A percentile compares a stretch with the other conserved stretches of the same genome.
Conservation (phyloP, 2,888 invertebrate species). For the Gortyna flavago region DNA sequence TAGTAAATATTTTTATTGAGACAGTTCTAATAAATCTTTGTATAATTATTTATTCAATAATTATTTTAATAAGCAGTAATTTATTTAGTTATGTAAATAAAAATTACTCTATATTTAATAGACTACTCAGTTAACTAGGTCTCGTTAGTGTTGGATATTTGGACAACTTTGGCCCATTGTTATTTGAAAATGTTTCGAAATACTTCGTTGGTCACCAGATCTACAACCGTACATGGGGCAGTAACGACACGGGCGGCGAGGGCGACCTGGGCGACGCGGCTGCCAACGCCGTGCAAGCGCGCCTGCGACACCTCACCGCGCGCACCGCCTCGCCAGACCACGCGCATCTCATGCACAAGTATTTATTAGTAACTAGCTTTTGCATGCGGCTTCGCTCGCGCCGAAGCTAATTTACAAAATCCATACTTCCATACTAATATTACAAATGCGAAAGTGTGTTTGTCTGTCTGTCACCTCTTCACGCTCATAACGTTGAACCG, state of each 20-base stretch:
- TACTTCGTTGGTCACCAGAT: constrained; percentile 85
- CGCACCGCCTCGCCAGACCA: constrained; percentile 80
- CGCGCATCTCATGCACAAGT: constrained; percentile 88
- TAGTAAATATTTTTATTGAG: not conserved
- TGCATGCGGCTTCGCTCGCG: not conserved
- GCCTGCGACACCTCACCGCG: constrained; percentile 80
- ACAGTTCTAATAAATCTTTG: not conserved
- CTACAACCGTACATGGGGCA: constrained; percentile 90
- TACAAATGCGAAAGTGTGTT: no score
- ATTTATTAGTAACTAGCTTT: constrained; percentile 1
- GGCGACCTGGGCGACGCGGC: constrained; percentile 81
- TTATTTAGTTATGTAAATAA: not conserved
- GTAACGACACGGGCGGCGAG: constrained; percentile 73
- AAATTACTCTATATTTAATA: not conserved
- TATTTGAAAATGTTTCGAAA: not conserved
- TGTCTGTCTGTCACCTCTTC: no score
- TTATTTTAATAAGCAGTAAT: not conserved
- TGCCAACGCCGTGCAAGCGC: constrained; percentile 79
- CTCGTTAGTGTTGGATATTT: not conserved
- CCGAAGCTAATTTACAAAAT: not conserved
- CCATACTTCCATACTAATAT: no score
- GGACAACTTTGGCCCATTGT: not conserved
- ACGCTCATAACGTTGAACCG: no score
- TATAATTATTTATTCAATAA: not conserved
- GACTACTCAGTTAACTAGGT: not conserved